phyloP scores from a whole-genome alignment of 64 coral and sea anemone species.

The Astreopora myriophthalma region DNA sequence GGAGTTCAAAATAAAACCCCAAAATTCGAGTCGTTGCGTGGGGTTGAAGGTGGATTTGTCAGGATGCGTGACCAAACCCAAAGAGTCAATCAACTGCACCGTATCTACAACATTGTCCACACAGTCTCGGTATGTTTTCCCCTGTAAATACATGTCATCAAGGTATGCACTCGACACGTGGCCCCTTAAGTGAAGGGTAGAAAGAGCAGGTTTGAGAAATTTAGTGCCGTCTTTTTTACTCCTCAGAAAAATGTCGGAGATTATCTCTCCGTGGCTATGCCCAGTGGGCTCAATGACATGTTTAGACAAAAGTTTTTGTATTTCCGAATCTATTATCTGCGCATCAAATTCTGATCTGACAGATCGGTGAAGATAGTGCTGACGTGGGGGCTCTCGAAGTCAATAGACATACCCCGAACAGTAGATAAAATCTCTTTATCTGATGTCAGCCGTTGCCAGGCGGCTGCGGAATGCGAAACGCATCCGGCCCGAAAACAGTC shows the following conservation, averaged over 20 bases:
- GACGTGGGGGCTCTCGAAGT: not conserved
- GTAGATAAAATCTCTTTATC: conserved; percentile 26
- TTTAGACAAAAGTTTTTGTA: not conserved
- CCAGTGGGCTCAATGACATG: conserved; percentile 23
- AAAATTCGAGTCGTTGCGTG: not conserved
- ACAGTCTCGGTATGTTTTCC: conserved; percentile 1
- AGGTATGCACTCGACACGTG: not conserved
- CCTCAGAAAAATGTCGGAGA: conserved; percentile 11
- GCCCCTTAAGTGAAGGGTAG: conserved; percentile 2
- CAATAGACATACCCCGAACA: not conserved
- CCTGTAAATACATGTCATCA: conserved; percentile 54
- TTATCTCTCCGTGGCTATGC: conserved; percentile 1
- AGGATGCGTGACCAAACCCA: not conserved
- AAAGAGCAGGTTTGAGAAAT: conserved; percentile 30
- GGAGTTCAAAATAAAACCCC: too few species aligned
- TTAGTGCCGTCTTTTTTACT: conserved; percentile 46
- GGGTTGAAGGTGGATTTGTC: conserved; percentile 19
- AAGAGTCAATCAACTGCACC: not conserved
- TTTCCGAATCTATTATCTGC: not conserved
- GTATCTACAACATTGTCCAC: conserved; percentile 28
- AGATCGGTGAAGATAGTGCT: not conserved
- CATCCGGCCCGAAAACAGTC: not conserved
- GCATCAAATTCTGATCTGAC: not conserved
- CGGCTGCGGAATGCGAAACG: not conserved
- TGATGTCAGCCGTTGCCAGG: not conserved